Percentiles rank a stretch among this genome's conserved stretches.
These are phyloP conservation scores for Ormia ochracea DNA, from an alignment of 2,888 invertebrate genomes.

Conservation along the genomic window DNA sequence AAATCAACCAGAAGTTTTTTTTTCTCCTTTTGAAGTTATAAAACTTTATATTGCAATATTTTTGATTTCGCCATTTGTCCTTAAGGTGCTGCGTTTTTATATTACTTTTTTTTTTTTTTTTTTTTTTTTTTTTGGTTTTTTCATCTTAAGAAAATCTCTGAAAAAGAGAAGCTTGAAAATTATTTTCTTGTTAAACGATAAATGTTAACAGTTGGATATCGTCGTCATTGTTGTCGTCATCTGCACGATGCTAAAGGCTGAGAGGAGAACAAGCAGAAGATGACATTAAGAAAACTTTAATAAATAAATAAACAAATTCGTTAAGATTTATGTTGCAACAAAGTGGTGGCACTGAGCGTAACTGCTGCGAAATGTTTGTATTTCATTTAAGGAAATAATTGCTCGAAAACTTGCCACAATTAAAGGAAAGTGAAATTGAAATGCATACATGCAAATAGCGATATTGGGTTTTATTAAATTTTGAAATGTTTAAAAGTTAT, in stretches of 20 bases:
- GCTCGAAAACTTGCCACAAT: not conserved
- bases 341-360: not conserved
- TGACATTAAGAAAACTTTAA: slow-evolving; percentile 47
- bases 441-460: too few species aligned
- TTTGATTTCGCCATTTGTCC: not conserved
- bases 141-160: not conserved
- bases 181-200: slow-evolving; percentile 60
- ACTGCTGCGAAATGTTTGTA: slow-evolving; percentile 11
- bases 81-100: not conserved
- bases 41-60: slow-evolving; percentile 42
- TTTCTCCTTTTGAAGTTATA: slow-evolving; percentile 6
- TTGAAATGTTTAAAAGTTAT: too few species aligned
- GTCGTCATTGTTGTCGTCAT: slow-evolving; percentile 29
- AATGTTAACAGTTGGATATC: slow-evolving; percentile 63
- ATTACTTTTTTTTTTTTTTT: too few species aligned
- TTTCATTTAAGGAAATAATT: not conserved
- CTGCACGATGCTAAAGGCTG: not conserved
- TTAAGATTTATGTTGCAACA: slow-evolving; percentile 37
- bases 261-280: slow-evolving; percentile 1
- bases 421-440: too few species aligned
- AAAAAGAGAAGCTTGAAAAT: slow-evolving; percentile 56
- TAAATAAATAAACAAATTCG: slow-evolving; percentile 48
- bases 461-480: too few species aligned
- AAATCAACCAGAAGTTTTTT: slow-evolving; percentile 56
- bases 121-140: too few species aligned